phyloP scores from a whole-genome alignment of 2,113 vertebrate species.

The Aythya baeri region DNA sequence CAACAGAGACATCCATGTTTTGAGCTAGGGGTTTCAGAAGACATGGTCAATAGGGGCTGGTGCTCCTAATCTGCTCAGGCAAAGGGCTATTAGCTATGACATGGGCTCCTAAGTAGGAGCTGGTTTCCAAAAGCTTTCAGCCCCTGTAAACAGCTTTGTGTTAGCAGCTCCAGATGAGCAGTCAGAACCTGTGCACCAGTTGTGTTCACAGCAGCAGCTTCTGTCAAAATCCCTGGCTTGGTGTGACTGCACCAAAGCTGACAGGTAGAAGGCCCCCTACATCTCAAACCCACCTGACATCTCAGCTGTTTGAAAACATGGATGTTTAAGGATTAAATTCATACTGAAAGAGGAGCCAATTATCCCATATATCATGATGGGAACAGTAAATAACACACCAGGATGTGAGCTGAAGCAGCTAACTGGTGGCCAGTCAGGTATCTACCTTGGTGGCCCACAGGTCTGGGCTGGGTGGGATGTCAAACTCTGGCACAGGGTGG shows the following conservation, averaged over 20 bases:
- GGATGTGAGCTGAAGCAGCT: neutral
- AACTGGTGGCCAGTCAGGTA: neutral
- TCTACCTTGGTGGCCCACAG: neutral
- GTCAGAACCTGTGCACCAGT: fast-evolving
- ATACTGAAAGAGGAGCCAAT: neutral
- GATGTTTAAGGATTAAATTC: neutral
- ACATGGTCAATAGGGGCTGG: fast-evolving
- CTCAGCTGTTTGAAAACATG: neutral
- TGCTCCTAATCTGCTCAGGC: neutral
- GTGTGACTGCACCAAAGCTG: fast-evolving
- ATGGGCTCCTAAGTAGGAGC: neutral
- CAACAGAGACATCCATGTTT: neutral
- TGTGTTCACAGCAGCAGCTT: neutral
- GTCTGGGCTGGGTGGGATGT: neutral
- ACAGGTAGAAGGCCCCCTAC: fast-evolving
- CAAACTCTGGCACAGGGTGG: neutral
- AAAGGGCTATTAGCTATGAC: neutral
- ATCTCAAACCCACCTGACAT: neutral
- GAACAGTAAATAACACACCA: neutral
- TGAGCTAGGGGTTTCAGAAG: neutral
- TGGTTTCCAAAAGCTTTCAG: neutral
- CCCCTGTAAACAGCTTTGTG: neutral
- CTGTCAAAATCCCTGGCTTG: neutral
- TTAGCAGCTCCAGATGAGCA: neutral
- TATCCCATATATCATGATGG: neutral